phyloP scores from a whole-genome alignment of 2,797 vertebrate genomes.

The Hafferia zeledoni region DNA sequence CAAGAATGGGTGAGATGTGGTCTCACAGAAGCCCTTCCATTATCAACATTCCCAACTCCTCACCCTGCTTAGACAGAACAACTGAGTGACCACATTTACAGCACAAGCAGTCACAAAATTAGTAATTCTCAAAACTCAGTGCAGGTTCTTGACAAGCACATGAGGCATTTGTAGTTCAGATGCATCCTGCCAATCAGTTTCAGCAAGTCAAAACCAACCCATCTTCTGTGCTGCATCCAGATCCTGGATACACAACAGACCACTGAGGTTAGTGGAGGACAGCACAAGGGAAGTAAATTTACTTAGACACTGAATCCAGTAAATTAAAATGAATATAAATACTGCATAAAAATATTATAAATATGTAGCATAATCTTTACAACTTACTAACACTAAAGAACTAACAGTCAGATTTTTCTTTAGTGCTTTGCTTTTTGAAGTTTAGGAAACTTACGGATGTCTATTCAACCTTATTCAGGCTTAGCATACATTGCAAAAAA shows the following conservation, averaged over 20 bases:
- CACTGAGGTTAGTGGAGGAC: not conserved
- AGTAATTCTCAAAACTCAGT: not conserved
- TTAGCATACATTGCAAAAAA: not conserved
- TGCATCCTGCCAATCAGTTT: not conserved
- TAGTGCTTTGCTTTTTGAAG: not conserved
- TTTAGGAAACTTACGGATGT: not conserved
- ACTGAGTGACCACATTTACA: not conserved
- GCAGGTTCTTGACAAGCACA: not conserved
- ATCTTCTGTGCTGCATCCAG: not conserved
- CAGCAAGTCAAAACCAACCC: not conserved
- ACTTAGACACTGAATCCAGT: not conserved
- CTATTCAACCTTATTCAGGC: not conserved
- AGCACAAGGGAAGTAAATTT: not conserved
- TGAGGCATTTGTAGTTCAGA: not conserved
- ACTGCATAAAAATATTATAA: not conserved
- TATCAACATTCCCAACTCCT: not conserved
- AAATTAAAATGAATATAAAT: not conserved
- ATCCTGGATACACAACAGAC: not conserved
- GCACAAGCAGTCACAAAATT: not conserved
- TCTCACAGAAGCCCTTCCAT: not conserved
- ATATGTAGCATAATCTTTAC: not conserved
- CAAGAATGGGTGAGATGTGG: not conserved
- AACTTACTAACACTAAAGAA: not conserved
- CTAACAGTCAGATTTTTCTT: not conserved
- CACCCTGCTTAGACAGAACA: not conserved